Base-by-base conservation (phyloP, 2,113 vertebrate species). In the Synchiropus splendidus region DNA sequence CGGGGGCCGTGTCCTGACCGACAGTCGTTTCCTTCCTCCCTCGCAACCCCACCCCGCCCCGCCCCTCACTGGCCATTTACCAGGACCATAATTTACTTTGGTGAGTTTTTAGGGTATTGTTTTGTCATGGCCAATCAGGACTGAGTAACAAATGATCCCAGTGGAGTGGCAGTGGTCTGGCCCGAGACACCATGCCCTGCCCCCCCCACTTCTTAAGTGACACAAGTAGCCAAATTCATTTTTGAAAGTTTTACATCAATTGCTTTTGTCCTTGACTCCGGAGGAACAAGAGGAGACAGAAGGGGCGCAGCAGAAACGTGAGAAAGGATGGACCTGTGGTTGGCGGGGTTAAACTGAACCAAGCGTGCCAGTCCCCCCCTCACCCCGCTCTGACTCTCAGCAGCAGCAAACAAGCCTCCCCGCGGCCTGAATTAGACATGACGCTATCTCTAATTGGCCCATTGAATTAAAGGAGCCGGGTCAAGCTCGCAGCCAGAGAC, bases 81-180 rank as follows among this genome's bases (percentile, higher is more conserved):
- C 79, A 67, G 76, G 83, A 81, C 89, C 87, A 90, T 97, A 94
- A 97, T 98, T 97, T 93, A 96, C 90, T 97, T 97, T 92, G 78
- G 85, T 89, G 90, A 91, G 90, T 94, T 98, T 92, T 94, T 95
- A 97, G 92, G 91, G 92, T 92, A 97, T 96, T 98, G 93, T 98
- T 98, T 97, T 97, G 92, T 98, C 94, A 96, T 87, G 88, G 83
- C 92, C 91, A 96, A 95, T 96, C 91, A 93, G 86, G 77, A 66
- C 90, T 90, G 89, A 89, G 90, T 93, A 95, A 97, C 91, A 92
- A 97, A 97, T 88, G 92, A 90, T 89, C 79, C 79, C 80, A 64
- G 79, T 48, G 80, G 88, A 88, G 89, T 86, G 82, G 87, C 68
- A 79, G 80, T 83, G 83, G 78, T 64, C 86, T 85, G 69, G 61